phyloP scores from a whole-genome alignment of 2,888 invertebrate species.

The Pyrrhia umbra region DNA sequence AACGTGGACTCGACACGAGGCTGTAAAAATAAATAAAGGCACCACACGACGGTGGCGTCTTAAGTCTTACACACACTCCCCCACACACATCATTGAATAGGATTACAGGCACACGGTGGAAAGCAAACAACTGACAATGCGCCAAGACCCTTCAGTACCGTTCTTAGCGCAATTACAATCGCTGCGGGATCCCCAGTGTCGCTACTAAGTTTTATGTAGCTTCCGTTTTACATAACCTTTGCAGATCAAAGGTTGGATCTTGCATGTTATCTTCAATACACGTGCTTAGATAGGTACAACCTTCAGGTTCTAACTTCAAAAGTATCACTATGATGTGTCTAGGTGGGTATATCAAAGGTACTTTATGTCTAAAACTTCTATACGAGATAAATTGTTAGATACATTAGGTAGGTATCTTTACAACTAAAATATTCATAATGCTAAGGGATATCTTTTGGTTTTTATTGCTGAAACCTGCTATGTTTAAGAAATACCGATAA shows the following conservation, averaged over 20 bases:
- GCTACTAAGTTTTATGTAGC: slow-evolving; percentile 22
- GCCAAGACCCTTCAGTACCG: slow-evolving; percentile 29
- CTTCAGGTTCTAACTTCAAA: not conserved
- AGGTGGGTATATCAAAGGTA: not conserved
- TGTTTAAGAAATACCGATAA: slow-evolving; percentile 6
- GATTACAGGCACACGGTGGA: slow-evolving; percentile 51
- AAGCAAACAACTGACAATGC: slow-evolving; percentile 48
- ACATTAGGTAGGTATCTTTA: no score
- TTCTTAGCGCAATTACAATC: slow-evolving; percentile 42
- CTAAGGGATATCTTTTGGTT: not conserved
- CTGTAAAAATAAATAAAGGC: slow-evolving; percentile 82
- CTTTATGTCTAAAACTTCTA: not conserved
- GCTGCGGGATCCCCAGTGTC: slow-evolving; percentile 13
- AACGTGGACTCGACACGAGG: slow-evolving; percentile 80
- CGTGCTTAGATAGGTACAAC: not conserved
- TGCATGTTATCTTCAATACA: not conserved
- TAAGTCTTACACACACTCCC: slow-evolving; percentile 61
- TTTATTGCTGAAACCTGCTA: not conserved
- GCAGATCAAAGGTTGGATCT: slow-evolving; percentile 1
- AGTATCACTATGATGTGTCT: not conserved
- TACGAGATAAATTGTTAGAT: not conserved
- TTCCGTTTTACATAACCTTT: not conserved
- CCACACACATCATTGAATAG: slow-evolving; percentile 60
- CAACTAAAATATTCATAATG: not conserved
- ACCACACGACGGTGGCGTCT: slow-evolving; percentile 62